Base-by-base conservation (phyloP, 2,113 vertebrate genomes). In the Malurus elegans region DNA sequence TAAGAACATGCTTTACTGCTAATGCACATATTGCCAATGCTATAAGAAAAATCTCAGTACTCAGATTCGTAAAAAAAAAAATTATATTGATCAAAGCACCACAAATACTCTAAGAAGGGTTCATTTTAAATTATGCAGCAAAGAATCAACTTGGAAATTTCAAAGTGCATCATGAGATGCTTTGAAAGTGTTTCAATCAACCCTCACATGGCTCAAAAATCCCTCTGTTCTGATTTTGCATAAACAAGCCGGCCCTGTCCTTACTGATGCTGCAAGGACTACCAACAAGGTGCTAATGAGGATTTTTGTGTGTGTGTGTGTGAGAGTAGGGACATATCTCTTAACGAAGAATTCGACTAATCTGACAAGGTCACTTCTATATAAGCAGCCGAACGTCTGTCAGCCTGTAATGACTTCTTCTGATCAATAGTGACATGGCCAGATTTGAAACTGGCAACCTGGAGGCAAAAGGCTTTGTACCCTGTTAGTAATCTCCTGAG, bases 391-490 rank as follows among this genome's bases (percentile, higher is more conserved):
- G 56, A 94, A 86, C 81, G 92, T 91, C 90, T 94, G 82, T 86
- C 87, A 96, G 51, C 47, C 56, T 76, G 67, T 92, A 96, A 93
- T 80, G 93, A 83, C 79, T 76, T 66, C 91, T 90, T 95, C 87
- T 90, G 90, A 96, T 97, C 95, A 90, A 92, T 88, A 96, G 44
- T 80, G 82, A 93, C 94, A 90, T 25, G 53, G 93, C 47, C 82
- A 95, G 88, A 86, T 95, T 94, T 90, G 92, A 92, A 96, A 94
- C 67, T 32, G 64, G 62, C 67, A 93, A 83, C 88, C 93, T 86
- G 50, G 75, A 95, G 88, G 94, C 92, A 95, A 94, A 96, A 92
- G 75, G 60, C 93, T 96, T 97, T 96, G 85, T 93, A 96, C 62
- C 79, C 65, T 79, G 57, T 92, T 93, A 94, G 83, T 94, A 69